These are phyloP conservation scores for Nebria brevicollis DNA, from an alignment of 2,888 invertebrate genomes.

Conservation along the genomic window DNA sequence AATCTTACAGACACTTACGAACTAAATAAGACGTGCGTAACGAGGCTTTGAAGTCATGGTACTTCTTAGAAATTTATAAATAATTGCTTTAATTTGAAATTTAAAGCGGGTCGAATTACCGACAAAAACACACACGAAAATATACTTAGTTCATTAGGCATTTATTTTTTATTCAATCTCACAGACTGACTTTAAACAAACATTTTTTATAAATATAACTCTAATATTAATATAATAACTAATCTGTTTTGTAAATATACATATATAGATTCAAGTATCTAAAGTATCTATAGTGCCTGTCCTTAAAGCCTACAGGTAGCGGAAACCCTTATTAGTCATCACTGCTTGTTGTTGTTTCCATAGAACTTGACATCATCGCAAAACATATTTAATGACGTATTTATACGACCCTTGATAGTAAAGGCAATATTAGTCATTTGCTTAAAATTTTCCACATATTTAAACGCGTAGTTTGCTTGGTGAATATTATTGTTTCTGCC, in stretches of 20 bases:
- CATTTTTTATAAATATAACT: too few species aligned
- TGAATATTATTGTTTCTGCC: background rate
- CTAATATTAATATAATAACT: background rate
- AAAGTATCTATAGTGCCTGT: background rate
- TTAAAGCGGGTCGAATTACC: background rate
- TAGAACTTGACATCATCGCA: background rate
- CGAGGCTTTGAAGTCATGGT: background rate
- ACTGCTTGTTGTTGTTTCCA: background rate
- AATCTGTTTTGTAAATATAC: background rate
- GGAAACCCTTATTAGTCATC: background rate
- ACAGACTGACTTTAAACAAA: too few species aligned
- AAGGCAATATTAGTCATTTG: background rate
- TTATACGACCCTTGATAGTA: background rate
- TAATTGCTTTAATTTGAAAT: background rate
- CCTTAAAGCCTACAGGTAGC: background rate
- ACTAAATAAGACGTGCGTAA: constrained; percentile 7
- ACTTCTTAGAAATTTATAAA: background rate
- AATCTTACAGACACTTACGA: constrained; percentile 2
- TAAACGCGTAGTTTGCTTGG: background rate
- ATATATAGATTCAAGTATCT: background rate
- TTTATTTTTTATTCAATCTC: too few species aligned
- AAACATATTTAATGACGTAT: background rate
- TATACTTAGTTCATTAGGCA: too few species aligned
- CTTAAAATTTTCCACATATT: background rate
- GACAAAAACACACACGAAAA: background rate